A percentile compares a stretch with the other conserved stretches of the same genome.
phyloP scores from a whole-genome alignment of 2,797 vertebrate species.

The Halcyon badia region DNA sequence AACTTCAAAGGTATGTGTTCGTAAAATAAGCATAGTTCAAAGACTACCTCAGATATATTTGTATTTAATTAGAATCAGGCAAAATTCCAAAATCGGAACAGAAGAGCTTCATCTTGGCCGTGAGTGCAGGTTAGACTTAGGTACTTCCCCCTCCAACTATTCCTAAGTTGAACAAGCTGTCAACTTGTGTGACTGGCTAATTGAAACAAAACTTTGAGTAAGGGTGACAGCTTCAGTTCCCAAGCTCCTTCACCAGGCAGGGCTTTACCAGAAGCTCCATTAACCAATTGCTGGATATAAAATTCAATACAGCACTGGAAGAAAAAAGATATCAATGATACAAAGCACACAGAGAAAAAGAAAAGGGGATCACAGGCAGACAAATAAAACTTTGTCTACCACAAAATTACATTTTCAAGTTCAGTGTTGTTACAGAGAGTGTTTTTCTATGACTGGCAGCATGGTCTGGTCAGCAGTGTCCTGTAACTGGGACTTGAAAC shows the following conservation, averaged over 20 bases:
- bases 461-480: neutral
- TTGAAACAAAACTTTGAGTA: neutral
- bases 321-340: neutral
- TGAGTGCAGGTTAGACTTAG: constrained; percentile 2
- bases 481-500: neutral
- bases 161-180: neutral
- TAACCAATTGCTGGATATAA: neutral
- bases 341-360: neutral
- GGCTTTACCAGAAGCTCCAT: neutral
- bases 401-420: neutral
- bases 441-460: neutral
- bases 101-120: neutral
- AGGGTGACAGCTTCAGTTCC: neutral
- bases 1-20: constrained; percentile 65
- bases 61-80: constrained; percentile 74
- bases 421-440: neutral
- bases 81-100: constrained; percentile 64
- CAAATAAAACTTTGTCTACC: neutral
- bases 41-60: constrained; percentile 69
- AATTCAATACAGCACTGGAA: neutral
- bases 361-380: neutral
- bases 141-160: neutral
- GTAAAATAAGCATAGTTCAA: constrained; percentile 74
- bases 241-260: neutral
- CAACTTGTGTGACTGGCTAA: neutral